Evolutionary conservation across 1,140 invertebrate species (phyloP), one percentile per base, ranked within the genome.

Genomic region (Temnothorax nylanderi): DNA sequence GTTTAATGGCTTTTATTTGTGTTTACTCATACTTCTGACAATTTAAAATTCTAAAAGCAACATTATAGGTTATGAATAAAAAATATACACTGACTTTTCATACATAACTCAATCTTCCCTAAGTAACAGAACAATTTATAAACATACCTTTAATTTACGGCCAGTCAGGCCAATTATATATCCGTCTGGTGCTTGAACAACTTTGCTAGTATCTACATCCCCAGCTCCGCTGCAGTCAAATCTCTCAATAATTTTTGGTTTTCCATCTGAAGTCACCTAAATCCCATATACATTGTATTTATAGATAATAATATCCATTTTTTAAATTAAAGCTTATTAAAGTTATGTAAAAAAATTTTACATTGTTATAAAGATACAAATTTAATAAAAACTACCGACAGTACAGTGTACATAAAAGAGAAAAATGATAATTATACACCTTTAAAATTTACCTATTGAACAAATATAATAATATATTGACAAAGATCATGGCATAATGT

Each of bases 221-320:
- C 99, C 99, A 93, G 98, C 98, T 69, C 99, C 99, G 93, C 98
- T 98, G 88, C 98, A 99, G 95, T 99, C 99, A 93, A 98, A 98
- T 67, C 99, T 96, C 93, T 99, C 99, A 92, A 99, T 97, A 62
- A 99, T 97, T 96, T 99, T 99, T 49, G 97, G 96, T 93, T 98
- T 97, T 26, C 99, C 99, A 93, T 98, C 97, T 88, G 96, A 97
- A 32, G 99, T 99, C 82, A 97, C 96, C 98, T 99, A 94, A 47
- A 64, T 60, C 10, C 21, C 5, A 85, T 47, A 65, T 47, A 41
- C 37, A 41, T 41, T 81, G 18, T 37, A 72, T 84, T 54, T 34
- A 74, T 41, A 76, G 10, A 13, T 11, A 10, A 51, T 0, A 72
- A 54, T 21, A 0, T n/a, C 11, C 11, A 37, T 54, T 74, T 3